Evolutionary conservation across 2,888 invertebrate species (phyloP), one percentile per base, ranked within the genome.

Genomic region (Trachelus troglodyta): DNA sequence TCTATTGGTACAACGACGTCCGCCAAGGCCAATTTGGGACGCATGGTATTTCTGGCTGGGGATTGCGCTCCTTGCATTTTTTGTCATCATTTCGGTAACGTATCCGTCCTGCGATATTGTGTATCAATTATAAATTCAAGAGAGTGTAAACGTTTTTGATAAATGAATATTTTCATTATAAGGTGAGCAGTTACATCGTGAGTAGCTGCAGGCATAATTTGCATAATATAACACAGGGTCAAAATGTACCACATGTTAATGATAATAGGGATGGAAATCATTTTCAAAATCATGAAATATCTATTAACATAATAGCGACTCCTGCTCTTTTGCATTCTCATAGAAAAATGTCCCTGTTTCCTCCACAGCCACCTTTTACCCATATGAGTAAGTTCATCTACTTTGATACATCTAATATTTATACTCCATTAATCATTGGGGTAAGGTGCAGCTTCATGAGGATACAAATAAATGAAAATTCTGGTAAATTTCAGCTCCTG

Each of bases 1-100:
- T 76, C 78, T 87, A n/a, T 76, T 89, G 74, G 83, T 90, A 33
- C 90, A 89, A 80, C 85, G 85, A 77, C 87, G 85, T 81, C 85
- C 89, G 76, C 85, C 88, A 31, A 88, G 88, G 76, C 89, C 90
- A 77, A 85, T 90, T 76, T 90, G 89, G 89, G 90, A 90, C 80
- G 86, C 88, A 68, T 90, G 90, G 90, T 90, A 90, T 83, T 90
- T 90, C 77, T 90, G 90, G 90, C 84, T 90, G 12, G 89, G 90
- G 69, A 78, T 90, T 80, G 89, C 87, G 23, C 85, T 90, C 34
- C 84, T 90, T 40, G 79, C 86, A 81, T 83, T 89, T 79, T 89
- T 89, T 81, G 79, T 89, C 69, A 81, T 89, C 33, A 88, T 87
- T 40, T 89, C 88, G 82, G 90, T 90, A 76, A 89, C 2, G 56